Evolutionary conservation across 2,113 vertebrate species (phyloP), one percentile per base, ranked within the genome.

Genomic region (Lipotes vexillifer): DNA sequence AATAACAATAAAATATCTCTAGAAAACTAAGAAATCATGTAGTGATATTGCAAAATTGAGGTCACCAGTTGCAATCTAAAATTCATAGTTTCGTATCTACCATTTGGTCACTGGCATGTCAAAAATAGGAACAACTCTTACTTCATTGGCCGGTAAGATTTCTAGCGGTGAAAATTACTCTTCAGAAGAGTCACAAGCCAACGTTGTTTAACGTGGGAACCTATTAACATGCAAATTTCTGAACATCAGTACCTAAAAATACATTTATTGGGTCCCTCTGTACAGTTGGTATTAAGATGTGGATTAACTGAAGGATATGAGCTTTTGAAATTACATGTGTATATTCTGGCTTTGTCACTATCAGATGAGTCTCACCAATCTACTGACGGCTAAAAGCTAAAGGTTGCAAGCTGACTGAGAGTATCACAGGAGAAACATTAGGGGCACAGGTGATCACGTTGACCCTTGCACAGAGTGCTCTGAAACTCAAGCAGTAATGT

Each of bases 161-260:
- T 87, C 38, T 90, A 75, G 27, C 61, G 72, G 46, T 33, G 38
- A 96, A 97, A 94, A 91, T 33, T 63, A 59, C n/a, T 90, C 90
- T 90, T 88, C 46, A 75, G 71, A n/a, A 84, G 31, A 88, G 74
- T 88, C 88, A 49, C 14, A 55, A 69, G 89, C 52, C 63, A 91
- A 93, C 2, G 29, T 2, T 52, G 29, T 82, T 94, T 86, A 82
- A 90, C 0, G 0, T 49, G 44, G 20, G 57, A 90, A 38, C 23
- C 38, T 77, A 86, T 66, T 59, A 95, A 72, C 36, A 77, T 74
- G 25, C 68, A 38, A 38, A 91, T 88, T 91, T 85, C 49, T 88
- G 49, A 81, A 80, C 23, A 84, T 29, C 33, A 68, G 8, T 66
- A 6, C 20, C 52, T 69, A 89, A 80, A 81, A 86, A 87, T 87